Conservation (phyloP, 2,888 invertebrate genomes). For the Caenorhabditis angaria region DNA sequence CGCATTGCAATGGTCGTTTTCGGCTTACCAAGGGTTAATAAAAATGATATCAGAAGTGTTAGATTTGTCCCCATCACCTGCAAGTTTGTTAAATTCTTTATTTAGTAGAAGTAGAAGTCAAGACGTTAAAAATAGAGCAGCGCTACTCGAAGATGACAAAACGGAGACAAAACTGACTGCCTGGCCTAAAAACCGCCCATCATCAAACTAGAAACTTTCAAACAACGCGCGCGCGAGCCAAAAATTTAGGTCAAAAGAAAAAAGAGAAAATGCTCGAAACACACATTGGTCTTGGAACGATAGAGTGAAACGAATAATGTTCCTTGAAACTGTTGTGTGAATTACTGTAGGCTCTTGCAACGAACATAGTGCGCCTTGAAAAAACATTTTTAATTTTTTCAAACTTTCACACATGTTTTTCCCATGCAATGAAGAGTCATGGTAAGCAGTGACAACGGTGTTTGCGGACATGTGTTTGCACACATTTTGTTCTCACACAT, state of each 20-base stretch:
- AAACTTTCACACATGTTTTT: too few relatives aligned
- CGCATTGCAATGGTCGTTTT: not conserved
- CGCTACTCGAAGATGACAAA: not conserved
- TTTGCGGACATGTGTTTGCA: too few relatives aligned
- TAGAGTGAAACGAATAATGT: not conserved
- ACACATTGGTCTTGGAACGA: not conserved
- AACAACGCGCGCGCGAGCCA: not conserved
- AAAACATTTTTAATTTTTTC: too few relatives aligned
- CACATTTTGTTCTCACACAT: too few relatives aligned
- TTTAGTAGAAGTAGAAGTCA: not conserved
- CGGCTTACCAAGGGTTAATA: conserved; percentile 38
- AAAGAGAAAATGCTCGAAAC: not conserved
- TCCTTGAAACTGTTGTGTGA: not conserved
- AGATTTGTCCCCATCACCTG: conserved; percentile 40
- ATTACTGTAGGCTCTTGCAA: not conserved
- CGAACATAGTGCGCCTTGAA: too few relatives aligned
- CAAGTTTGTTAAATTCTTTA: conserved; percentile 13
- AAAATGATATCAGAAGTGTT: conserved; percentile 19
- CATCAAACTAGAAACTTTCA: not conserved
- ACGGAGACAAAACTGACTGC: not conserved
- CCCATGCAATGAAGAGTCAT: too few relatives aligned
- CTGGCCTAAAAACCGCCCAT: not conserved
- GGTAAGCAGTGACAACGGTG: too few relatives aligned
- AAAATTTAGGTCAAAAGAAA: not conserved
- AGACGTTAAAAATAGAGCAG: too few relatives aligned